Conservation (phyloP, 2,113 vertebrate genomes). For the Tachysurus vachellii region DNA sequence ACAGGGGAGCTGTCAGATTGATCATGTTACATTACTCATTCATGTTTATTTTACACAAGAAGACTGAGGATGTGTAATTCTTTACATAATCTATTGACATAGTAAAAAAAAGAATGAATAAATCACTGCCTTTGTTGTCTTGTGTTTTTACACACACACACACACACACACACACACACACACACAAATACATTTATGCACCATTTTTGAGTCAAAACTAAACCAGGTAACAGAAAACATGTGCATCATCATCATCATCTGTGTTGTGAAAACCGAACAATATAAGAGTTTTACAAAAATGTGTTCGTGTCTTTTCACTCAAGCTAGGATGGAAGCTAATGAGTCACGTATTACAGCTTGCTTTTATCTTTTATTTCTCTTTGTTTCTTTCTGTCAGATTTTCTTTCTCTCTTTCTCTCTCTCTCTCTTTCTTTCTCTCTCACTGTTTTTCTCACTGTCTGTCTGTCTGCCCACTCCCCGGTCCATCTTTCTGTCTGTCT, state of each 20-base stretch:
- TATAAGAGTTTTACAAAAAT: not conserved
- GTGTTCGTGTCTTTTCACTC: not conserved
- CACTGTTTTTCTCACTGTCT: not conserved
- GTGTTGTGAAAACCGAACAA: not conserved
- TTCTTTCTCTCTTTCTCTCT: not conserved
- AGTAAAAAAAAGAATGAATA: not conserved
- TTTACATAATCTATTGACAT: not conserved
- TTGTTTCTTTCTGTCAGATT: not conserved
- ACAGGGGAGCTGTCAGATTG: conserved; percentile 10
- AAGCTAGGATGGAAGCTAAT: not conserved
- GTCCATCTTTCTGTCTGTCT: not conserved
- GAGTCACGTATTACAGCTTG: not conserved
- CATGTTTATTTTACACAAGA: not conserved
- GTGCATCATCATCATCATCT: not conserved
- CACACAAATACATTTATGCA: not conserved
- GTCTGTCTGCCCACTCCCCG: not conserved
- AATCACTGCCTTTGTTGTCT: not conserved
- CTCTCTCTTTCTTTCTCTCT: not conserved
- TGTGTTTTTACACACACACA: not conserved
- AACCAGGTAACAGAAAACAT: not conserved
- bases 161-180: not conserved
- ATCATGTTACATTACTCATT: conserved; percentile 6
- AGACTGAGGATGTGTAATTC: not conserved
- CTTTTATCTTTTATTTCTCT: not conserved
- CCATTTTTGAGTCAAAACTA: not conserved